Evolutionary conservation across 2,113 vertebrate genomes (phyloP), one percentile per base, ranked within the genome.

Genomic region (Peucedramus taeniatus): DNA sequence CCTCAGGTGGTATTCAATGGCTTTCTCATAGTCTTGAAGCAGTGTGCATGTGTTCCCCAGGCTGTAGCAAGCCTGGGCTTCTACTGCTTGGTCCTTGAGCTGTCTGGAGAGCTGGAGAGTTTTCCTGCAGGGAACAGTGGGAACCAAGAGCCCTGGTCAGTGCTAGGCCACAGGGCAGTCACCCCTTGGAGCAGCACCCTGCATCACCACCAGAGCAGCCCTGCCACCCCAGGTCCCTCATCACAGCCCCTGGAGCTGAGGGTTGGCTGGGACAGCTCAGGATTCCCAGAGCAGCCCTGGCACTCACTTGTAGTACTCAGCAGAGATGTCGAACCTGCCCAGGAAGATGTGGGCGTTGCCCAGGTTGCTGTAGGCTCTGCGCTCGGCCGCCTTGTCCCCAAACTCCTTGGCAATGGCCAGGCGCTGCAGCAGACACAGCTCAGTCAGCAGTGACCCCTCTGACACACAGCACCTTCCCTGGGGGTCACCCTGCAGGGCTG

Each of bases 341-440:
- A 99, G 98, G 98, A 99, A 99, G 96, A 99, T 98, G 96, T 99
- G 98, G 2, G 99, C 99, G 0, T 99, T 99, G 60, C 99, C 99
- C 47, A 99, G 98, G 95, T 99, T 99, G 97, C 99, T 99, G 98
- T 99, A 99, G 0, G 99, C 99, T 64, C 99, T 96, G 72, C 99
- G 96, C 94, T 99, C 99, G 0, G 99, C 99, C 0, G 99, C 99
- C 97, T 99, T 99, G 98, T 99, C 99, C 79, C 99, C 99, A 51
- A 99, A 99, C 92, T 99, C 99, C 97, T 99, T 99, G 27, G 99
- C 99, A 3, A 99, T 99, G 95, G 99, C 98, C 20, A 99, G 98
- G 83, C 99, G 98, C 99, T 99, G 98, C 39, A 87, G 97, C 40
- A 71, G 84, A 90, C 23, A 96, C 39, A 85, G 49, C n/a, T 4